Conservation (phyloP, 1,140 invertebrate genomes). For the Zeugodacus cucurbitae region DNA sequence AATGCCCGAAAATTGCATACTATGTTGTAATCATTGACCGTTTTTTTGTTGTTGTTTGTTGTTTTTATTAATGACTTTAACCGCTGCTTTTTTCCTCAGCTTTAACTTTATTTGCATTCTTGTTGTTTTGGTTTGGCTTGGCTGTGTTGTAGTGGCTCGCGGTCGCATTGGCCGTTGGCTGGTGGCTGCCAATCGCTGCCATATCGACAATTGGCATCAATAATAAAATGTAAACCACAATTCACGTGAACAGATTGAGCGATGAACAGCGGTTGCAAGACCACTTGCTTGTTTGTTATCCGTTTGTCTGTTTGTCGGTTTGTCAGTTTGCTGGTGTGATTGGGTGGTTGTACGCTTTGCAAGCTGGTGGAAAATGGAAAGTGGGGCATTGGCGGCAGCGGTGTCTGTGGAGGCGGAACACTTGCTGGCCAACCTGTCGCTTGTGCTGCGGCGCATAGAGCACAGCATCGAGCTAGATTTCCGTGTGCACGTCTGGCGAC, state of each 20-base stretch:
- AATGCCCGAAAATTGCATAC: conserved; percentile 55
- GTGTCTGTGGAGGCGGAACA: conserved; percentile 9
- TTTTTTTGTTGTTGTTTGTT: conserved; percentile 46
- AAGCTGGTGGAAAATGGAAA: background rate
- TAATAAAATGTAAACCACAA: conserved; percentile 47
- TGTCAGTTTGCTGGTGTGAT: background rate
- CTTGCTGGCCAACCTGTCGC: conserved; percentile 27
- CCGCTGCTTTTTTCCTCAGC: background rate
- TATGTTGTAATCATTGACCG: conserved; percentile 43
- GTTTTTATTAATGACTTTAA: background rate
- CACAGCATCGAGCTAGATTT: background rate
- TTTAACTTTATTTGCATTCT: background rate
- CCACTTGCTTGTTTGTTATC: conserved; percentile 14
- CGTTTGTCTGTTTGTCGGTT: background rate
- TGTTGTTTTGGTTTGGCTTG: background rate
- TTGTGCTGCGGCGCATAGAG: background rate
- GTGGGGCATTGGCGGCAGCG: background rate
- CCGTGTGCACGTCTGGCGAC: background rate
- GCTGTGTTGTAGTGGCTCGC: background rate
- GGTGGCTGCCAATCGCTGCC: conserved; percentile 14
- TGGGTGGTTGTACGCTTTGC: background rate
- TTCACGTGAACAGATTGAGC: conserved; percentile 41
- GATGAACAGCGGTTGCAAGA: conserved; percentile 30
- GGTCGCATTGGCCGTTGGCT: background rate
- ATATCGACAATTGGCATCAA: conserved; percentile 46